These are phyloP conservation scores for Callyntrura sp. DNA, from an alignment of 2,888 invertebrate genomes.

Conservation along the genomic window DNA sequence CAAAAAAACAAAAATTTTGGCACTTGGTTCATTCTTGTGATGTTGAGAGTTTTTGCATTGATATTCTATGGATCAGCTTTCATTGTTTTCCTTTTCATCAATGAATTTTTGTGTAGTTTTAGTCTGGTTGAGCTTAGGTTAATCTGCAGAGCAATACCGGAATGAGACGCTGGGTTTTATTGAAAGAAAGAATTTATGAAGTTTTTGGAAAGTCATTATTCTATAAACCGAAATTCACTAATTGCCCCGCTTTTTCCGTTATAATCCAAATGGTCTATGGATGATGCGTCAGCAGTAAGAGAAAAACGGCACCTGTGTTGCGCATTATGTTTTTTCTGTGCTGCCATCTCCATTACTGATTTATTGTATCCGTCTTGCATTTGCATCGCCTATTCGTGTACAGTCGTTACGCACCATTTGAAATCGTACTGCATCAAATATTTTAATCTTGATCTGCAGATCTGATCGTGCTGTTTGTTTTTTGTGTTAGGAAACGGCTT, in stretches of 20 bases:
- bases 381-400: not conserved
- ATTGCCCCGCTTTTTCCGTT: slow-evolving; percentile 7
- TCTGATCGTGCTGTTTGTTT: not conserved
- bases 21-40: not conserved
- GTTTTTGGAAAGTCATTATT: slow-evolving; percentile 14
- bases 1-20: slow-evolving; percentile 48
- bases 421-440: slow-evolving; percentile 5
- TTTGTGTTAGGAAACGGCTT: not conserved
- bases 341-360: not conserved
- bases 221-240: slow-evolving; percentile 13
- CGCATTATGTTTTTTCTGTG: not conserved
- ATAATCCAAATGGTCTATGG: not conserved
- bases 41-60: not conserved
- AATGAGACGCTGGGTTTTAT: not conserved
- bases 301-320: slow-evolving; percentile 37
- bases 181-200: slow-evolving; percentile 19
- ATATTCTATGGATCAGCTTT: not conserved
- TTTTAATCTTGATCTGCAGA: slow-evolving; percentile 9
- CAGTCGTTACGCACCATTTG: slow-evolving; percentile 1
- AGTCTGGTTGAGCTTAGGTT: not conserved
- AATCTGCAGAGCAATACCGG: not conserved
- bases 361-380: not conserved
- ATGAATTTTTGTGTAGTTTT: not conserved
- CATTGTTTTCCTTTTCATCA: not conserved
- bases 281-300: not conserved